Conservation (phyloP, 2,113 vertebrate genomes). For the Myotis brandtii region DNA sequence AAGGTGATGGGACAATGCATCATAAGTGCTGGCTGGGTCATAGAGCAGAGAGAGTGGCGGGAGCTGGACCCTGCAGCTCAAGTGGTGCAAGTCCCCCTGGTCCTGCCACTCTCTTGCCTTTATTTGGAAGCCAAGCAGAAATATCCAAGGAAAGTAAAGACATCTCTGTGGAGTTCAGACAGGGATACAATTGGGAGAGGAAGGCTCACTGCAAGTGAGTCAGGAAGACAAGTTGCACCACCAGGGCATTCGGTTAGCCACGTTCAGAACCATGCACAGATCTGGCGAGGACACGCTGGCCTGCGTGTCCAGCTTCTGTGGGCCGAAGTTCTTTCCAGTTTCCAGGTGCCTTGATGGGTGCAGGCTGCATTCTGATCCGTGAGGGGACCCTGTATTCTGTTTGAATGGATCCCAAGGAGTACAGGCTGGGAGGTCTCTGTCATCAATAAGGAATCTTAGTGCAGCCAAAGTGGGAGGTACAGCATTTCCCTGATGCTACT, state of each 20-base stretch:
- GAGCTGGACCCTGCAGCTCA: slow-evolving; percentile 45
- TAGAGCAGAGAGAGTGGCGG: slow-evolving; percentile 66
- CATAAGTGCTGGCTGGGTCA: slow-evolving; percentile 79
- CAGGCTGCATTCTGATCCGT: not conserved
- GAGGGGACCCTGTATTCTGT: not conserved
- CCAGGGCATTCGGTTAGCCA: accelerated
- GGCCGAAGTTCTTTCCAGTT: not conserved
- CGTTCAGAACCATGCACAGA: not conserved
- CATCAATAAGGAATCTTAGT: not conserved
- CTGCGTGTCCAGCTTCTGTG: not conserved
- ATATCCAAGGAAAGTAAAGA: not conserved
- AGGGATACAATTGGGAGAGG: not conserved
- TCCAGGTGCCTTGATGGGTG: not conserved
- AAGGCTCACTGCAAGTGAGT: not conserved
- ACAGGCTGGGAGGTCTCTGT: not conserved
- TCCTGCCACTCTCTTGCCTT: not conserved
- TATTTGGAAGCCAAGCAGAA: slow-evolving; percentile 26
- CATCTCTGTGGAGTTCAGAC: not conserved
- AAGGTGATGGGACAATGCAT: slow-evolving; percentile 86
- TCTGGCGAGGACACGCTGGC: not conserved
- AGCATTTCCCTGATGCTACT: not conserved
- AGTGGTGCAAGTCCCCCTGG: not conserved
- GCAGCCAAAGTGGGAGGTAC: not conserved
- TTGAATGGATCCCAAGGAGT: not conserved
- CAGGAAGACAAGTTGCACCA: accelerated